Conservation (phyloP, 2,888 invertebrate species). For the Calliopum simillimum region DNA sequence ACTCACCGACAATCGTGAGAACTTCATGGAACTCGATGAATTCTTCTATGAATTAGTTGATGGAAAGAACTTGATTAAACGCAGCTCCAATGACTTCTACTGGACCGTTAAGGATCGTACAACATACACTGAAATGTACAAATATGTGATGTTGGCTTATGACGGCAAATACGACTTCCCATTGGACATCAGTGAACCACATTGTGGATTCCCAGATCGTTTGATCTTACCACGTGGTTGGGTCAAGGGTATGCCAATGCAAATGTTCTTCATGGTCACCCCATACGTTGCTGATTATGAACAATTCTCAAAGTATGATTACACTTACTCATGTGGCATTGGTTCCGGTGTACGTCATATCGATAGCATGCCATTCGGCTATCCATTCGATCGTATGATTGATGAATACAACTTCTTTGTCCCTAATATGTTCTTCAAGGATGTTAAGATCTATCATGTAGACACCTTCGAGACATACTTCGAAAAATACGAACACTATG, state of each 20-base stretch:
- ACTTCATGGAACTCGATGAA: constrained; percentile 75
- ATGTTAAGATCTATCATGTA: constrained; percentile 75
- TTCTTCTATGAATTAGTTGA: constrained; percentile 71
- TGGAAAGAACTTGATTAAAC: constrained; percentile 64
- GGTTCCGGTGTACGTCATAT: constrained; percentile 70
- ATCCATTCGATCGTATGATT: constrained; percentile 79
- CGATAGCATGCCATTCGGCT: constrained; percentile 76
- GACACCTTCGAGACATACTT: constrained; percentile 64
- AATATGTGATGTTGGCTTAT: constrained; percentile 66
- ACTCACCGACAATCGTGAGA: constrained; percentile 71
- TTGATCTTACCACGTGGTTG: constrained; percentile 74
- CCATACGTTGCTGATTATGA: constrained; percentile 63
- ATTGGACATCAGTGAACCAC: constrained; percentile 66
- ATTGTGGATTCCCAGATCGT: constrained; percentile 72
- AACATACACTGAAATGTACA: constrained; percentile 63
- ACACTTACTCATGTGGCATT: constrained; percentile 69
- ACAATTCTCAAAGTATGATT: constrained; percentile 64
- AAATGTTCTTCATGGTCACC: constrained; percentile 71
- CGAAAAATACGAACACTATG: constrained; percentile 39
- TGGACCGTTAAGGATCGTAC: constrained; percentile 71
- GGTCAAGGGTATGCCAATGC: constrained; percentile 72
- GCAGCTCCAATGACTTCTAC: constrained; percentile 48
- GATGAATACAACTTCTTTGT: constrained; percentile 73
- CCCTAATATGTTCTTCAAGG: constrained; percentile 77
- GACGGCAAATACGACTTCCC: constrained; percentile 65